Evolutionary conservation across 2,888 invertebrate species (phyloP).

Genomic region (Argyresthia albistria): DNA sequence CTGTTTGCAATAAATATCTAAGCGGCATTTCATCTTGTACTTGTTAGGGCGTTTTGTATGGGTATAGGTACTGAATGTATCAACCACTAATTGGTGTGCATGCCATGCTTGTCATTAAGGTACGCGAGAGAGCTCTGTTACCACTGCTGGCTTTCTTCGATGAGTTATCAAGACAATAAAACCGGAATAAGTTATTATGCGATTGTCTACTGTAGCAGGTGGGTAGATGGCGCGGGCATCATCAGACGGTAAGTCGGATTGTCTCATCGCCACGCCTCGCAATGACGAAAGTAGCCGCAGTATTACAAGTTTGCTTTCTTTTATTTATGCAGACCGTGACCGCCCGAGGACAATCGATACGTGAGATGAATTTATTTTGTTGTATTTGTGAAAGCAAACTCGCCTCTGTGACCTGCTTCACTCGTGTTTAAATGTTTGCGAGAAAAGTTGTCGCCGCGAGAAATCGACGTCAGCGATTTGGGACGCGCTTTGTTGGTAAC

Average conservation of each 20-base stretch:
- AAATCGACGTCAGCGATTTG: constrained; percentile 54
- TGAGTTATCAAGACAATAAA: too few relatives aligned
- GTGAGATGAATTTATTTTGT: constrained; percentile 72
- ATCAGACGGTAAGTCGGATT: neutral
- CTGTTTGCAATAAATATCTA: too few relatives aligned
- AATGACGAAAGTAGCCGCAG: constrained; percentile 48
- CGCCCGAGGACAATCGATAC: constrained; percentile 68
- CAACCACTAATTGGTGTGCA: too few relatives aligned
- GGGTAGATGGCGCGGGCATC: neutral
- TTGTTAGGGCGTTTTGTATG: too few relatives aligned
- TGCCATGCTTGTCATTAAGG: too few relatives aligned
- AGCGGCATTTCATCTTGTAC: too few relatives aligned
- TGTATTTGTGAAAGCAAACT: constrained; percentile 70
- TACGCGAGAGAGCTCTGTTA: too few relatives aligned
- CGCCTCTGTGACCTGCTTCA: constrained; percentile 63
- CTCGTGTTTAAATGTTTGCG: constrained; percentile 50
- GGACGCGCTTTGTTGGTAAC: constrained; percentile 46
- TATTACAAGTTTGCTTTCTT: constrained; percentile 66
- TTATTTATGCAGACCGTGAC: constrained; percentile 61
- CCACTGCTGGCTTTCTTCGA: too few relatives aligned
- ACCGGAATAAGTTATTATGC: too few relatives aligned
- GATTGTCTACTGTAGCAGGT: neutral
- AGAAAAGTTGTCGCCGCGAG: constrained; percentile 56
- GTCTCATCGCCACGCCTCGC: constrained; percentile 1
- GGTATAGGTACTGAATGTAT: too few relatives aligned